Evolutionary conservation across 2,888 invertebrate species (phyloP).

Genomic region (Agrypnus murinus): DNA sequence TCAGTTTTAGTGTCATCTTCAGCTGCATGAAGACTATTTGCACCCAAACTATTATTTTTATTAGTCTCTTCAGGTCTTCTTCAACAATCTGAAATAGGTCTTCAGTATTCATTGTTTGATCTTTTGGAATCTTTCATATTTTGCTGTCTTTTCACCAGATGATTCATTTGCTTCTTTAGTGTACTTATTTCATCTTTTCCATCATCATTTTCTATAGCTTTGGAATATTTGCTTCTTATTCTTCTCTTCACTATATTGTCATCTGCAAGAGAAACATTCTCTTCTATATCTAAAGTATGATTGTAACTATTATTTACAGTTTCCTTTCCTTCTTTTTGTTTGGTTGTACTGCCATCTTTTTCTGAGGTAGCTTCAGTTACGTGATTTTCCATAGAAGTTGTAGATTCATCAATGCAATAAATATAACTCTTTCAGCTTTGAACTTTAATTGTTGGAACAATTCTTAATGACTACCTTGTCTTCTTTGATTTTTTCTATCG

Average conservation of each 20-base stretch:
- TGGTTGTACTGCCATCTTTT: too few relatives aligned
- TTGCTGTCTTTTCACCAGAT: slow-evolving; percentile 54
- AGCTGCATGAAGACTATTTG: slow-evolving; percentile 32
- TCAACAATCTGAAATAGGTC: slow-evolving; percentile 54
- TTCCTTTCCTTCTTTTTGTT: background rate
- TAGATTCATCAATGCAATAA: too few relatives aligned
- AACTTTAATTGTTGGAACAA: too few relatives aligned
- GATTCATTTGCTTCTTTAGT: background rate
- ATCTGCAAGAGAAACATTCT: background rate
- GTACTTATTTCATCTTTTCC: too few relatives aligned
- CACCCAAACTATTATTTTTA: slow-evolving; percentile 31
- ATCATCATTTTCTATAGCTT: background rate
- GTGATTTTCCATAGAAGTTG: too few relatives aligned
- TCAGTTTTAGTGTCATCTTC: slow-evolving; percentile 59
- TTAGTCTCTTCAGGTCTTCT: slow-evolving; percentile 43
- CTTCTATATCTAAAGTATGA: background rate
- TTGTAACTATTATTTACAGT: background rate
- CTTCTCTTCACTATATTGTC: slow-evolving; percentile 1
- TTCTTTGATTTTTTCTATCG: too few relatives aligned
- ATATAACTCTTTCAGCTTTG: too few relatives aligned
- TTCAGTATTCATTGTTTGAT: slow-evolving; percentile 50
- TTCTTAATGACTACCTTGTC: too few relatives aligned
- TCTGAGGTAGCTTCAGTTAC: too few relatives aligned
- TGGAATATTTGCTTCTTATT: background rate
- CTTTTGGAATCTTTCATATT: slow-evolving; percentile 46